phyloP scores from a whole-genome alignment of 2,113 vertebrate species.

The Poeciliopsis prolifica region DNA sequence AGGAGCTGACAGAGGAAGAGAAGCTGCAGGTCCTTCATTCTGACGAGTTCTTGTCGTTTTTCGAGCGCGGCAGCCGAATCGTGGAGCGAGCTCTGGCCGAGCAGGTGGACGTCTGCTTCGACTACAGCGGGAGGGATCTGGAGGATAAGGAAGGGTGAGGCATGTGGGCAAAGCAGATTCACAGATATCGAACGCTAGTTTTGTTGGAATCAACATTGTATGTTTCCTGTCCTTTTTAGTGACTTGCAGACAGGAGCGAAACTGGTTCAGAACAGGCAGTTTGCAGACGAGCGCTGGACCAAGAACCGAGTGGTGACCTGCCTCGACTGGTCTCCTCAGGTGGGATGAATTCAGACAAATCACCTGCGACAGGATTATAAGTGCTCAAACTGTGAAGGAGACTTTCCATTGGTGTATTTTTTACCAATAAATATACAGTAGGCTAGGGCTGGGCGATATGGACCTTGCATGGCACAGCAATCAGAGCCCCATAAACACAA shows the following conservation, averaged over 20 bases:
- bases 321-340: conserved; percentile 98
- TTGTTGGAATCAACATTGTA: not conserved
- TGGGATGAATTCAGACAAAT: conserved; percentile 56
- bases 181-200: not conserved
- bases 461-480: too few species aligned
- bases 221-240: conserved; percentile 60
- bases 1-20: conserved; percentile 96
- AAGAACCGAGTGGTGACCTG: conserved; percentile 98
- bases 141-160: conserved; percentile 98
- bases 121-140: conserved; percentile 96
- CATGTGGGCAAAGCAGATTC: not conserved
- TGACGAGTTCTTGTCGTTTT: conserved; percentile 92
- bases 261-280: conserved; percentile 92
- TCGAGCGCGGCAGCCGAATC: conserved; percentile 92
- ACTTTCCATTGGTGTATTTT: too few species aligned
- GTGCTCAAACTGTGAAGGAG: too few species aligned
- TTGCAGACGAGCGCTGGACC: conserved; percentile 97
- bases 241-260: conserved; percentile 97
- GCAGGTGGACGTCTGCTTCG: conserved; percentile 97
- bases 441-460: too few species aligned
- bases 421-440: too few species aligned
- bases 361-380: not conserved
- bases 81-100: conserved; percentile 94
- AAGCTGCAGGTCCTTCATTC: conserved; percentile 95
- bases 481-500: too few species aligned